phyloP scores from a whole-genome alignment of 2,888 invertebrate genomes.

The Melieria picta region DNA sequence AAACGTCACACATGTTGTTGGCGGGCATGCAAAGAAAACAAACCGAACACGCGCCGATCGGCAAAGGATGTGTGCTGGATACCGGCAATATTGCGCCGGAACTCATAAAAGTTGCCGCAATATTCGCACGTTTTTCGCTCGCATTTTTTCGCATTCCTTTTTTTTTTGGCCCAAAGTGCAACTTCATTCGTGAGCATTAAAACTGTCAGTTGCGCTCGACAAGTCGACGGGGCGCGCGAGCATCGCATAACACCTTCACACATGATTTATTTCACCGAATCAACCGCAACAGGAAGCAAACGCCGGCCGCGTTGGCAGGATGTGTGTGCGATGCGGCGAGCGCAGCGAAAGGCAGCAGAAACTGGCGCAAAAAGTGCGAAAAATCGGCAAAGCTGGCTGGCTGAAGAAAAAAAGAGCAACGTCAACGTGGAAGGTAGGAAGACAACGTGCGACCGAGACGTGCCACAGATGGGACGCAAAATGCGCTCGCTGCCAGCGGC shows the following conservation, averaged over 20 bases:
- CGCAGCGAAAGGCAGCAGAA: constrained; percentile 43
- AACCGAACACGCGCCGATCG: too few species aligned
- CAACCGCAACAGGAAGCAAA: constrained; percentile 47
- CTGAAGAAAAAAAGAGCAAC: constrained; percentile 35
- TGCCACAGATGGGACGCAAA: background rate
- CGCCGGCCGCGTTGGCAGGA: constrained; percentile 6
- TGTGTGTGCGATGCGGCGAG: constrained; percentile 43
- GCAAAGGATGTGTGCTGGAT: constrained; percentile 22
- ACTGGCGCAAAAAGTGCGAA: constrained; percentile 4
- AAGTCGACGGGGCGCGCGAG: constrained; percentile 25
- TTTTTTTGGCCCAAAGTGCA: constrained; percentile 30
- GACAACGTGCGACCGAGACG: background rate
- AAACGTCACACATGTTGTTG: constrained; percentile 59
- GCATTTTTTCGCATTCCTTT: constrained; percentile 29
- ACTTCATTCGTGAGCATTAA: constrained; percentile 60
- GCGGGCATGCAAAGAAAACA: constrained; percentile 12
- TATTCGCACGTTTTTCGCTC: constrained; percentile 26
- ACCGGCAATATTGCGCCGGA: constrained; percentile 38
- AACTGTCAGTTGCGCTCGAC: constrained; percentile 58
- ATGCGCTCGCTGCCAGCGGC: constrained; percentile 48
- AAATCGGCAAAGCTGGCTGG: background rate
- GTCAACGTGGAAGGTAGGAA: background rate
- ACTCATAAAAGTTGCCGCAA: constrained; percentile 50
- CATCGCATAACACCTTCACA: constrained; percentile 59
- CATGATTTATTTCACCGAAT: constrained; percentile 60